Conservation (phyloP, 2,888 invertebrate species). For the Drosophila infuscata region DNA sequence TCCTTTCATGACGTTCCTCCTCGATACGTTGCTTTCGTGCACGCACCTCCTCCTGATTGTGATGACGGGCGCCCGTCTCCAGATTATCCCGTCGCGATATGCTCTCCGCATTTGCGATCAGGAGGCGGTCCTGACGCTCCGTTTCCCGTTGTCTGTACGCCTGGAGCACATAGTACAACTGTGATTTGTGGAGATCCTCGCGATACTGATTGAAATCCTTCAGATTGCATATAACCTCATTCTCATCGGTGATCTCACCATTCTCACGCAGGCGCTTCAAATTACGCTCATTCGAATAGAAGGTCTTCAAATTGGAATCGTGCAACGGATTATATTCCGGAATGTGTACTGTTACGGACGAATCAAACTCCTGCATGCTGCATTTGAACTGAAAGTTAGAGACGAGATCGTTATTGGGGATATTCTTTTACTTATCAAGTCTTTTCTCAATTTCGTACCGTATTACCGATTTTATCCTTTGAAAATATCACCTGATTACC, state of each 20-base stretch:
- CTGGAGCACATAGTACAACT: slow-evolving; percentile 86
- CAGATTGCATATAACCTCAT: slow-evolving; percentile 88
- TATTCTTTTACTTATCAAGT: neutral
- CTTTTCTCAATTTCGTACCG: slow-evolving; percentile 57
- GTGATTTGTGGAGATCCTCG: slow-evolving; percentile 87
- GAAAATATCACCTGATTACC: slow-evolving; percentile 84
- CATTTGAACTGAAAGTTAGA: slow-evolving; percentile 67
- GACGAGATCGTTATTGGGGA: too few species aligned
- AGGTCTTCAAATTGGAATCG: slow-evolving; percentile 87
- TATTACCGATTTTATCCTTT: slow-evolving; percentile 83
- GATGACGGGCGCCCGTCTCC: slow-evolving; percentile 60
- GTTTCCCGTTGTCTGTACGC: slow-evolving; percentile 74
- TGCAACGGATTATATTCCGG: slow-evolving; percentile 87
- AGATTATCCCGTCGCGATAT: slow-evolving; percentile 78
- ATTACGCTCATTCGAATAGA: slow-evolving; percentile 85
- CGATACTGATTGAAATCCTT: slow-evolving; percentile 89
- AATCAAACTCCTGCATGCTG: slow-evolving; percentile 79
- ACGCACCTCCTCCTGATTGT: slow-evolving; percentile 66
- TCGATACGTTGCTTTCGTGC: slow-evolving; percentile 68
- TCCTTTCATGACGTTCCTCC: slow-evolving; percentile 56
- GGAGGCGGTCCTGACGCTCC: slow-evolving; percentile 77
- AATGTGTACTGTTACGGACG: slow-evolving; percentile 71
- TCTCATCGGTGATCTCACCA: slow-evolving; percentile 87
- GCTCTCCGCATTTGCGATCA: slow-evolving; percentile 82
- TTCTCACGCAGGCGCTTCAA: slow-evolving; percentile 85